A percentile compares a stretch with the other conserved stretches of the same genome.
Evolutionary conservation across 2,888 invertebrate species (phyloP).

Genomic region (Camptogramma bilineatum): DNA sequence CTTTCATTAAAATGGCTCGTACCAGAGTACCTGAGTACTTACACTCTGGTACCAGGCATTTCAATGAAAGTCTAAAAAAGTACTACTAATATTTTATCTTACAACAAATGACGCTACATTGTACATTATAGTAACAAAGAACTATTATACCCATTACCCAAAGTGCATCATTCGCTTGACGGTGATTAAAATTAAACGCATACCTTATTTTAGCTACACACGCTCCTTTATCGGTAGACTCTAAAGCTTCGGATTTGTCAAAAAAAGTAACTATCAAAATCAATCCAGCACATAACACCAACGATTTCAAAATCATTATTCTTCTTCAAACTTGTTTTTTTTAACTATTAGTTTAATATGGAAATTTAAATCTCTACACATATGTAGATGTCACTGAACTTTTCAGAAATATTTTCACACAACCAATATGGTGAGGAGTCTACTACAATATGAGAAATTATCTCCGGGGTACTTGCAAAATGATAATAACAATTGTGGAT

Average conservation of each 20-base stretch:
- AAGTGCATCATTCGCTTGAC: background rate
- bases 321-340: constrained; percentile 1
- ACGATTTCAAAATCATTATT: constrained; percentile 45
- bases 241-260: constrained; percentile 44
- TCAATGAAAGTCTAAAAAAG: too few species aligned
- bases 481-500: constrained; percentile 28
- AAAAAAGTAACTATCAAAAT: constrained; percentile 39
- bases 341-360: too few species aligned
- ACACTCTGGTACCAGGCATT: too few species aligned
- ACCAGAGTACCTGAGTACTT: too few species aligned
- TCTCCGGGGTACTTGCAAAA: constrained; percentile 36
- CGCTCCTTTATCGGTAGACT: constrained; percentile 54
- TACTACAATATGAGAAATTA: constrained; percentile 37
- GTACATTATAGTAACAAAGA: too few species aligned
- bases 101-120: too few species aligned
- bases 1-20: too few species aligned
- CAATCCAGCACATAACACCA: constrained; percentile 43
- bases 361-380: too few species aligned
- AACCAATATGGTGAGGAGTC: constrained; percentile 31
- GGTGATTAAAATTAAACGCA: background rate
- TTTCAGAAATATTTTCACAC: constrained; percentile 31
- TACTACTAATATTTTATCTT: too few species aligned
- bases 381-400: constrained; percentile 22
- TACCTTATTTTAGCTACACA: constrained; percentile 59
- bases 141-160: too few species aligned